Conservation (phyloP, 2,113 vertebrate genomes). For the Gymnorhina tibicen region DNA sequence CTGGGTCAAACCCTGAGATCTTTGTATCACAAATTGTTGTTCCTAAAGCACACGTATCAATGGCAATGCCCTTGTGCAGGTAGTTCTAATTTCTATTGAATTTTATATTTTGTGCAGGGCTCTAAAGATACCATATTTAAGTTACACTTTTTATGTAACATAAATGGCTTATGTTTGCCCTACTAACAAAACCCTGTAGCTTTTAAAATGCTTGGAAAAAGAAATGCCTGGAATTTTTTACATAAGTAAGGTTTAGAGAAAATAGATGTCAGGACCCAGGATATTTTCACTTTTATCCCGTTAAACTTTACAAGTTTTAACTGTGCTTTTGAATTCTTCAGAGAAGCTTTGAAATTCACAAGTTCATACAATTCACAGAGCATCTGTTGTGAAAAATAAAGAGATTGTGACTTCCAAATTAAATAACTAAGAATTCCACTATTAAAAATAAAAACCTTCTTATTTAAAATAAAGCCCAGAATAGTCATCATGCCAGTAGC, state of each 20-base stretch:
- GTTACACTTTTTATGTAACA: neutral
- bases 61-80: neutral
- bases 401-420: conserved; percentile 78
- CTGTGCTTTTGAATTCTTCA: conserved; percentile 76
- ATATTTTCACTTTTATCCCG: conserved; percentile 74
- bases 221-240: conserved; percentile 55
- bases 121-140: neutral
- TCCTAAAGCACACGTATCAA: neutral
- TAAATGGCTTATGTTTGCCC: neutral
- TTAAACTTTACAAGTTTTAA: conserved; percentile 76
- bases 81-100: neutral
- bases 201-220: neutral
- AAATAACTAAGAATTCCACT: conserved; percentile 74
- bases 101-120: neutral
- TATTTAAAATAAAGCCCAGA: conserved; percentile 40
- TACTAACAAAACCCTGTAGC: neutral
- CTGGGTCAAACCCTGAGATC: neutral
- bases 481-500: neutral
- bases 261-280: conserved; percentile 68
- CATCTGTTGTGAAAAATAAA: conserved; percentile 83
- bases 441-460: conserved; percentile 67
- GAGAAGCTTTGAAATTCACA: conserved; percentile 78
- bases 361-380: conserved; percentile 81
- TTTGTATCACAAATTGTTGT: neutral
- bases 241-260: conserved; percentile 63